Evolutionary conservation across 2,797 vertebrate species (phyloP).

Genomic region (Muscicapa comitata): DNA sequence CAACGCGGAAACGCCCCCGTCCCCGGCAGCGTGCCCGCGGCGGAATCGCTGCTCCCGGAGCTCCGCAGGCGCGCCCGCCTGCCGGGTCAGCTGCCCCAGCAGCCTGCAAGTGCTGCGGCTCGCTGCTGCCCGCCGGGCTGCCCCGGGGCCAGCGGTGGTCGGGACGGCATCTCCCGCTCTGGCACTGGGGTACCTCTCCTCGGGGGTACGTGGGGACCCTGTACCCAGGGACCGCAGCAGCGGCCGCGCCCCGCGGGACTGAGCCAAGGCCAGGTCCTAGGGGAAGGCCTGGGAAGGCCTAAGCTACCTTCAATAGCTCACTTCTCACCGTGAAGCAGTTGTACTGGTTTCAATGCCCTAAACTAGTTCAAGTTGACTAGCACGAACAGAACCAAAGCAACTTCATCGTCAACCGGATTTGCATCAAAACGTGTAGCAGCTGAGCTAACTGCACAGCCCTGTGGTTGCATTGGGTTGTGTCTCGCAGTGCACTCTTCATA

Average conservation of each 20-base stretch:
- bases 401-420: not conserved
- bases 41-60: not conserved
- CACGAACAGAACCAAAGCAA: not conserved
- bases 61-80: no score
- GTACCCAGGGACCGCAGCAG: no score
- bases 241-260: not conserved
- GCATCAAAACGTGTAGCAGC: fast-evolving
- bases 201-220: no score
- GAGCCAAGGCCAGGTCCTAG: not conserved
- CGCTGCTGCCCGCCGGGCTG: not conserved
- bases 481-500: not conserved
- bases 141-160: not conserved
- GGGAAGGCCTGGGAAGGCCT: not conserved
- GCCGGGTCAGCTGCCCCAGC: not conserved
- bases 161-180: no score
- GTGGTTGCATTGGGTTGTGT: not conserved
- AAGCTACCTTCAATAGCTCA: not conserved
- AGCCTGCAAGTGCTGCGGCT: not conserved
- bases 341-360: not conserved
- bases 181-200: not conserved
- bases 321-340: not conserved
- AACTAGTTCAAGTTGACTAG: not conserved
- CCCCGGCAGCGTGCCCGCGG: not conserved
- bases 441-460: not conserved
- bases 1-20: not conserved